Conservation (phyloP, 1,140 invertebrate genomes). For the Cotesia vestalis region DNA sequence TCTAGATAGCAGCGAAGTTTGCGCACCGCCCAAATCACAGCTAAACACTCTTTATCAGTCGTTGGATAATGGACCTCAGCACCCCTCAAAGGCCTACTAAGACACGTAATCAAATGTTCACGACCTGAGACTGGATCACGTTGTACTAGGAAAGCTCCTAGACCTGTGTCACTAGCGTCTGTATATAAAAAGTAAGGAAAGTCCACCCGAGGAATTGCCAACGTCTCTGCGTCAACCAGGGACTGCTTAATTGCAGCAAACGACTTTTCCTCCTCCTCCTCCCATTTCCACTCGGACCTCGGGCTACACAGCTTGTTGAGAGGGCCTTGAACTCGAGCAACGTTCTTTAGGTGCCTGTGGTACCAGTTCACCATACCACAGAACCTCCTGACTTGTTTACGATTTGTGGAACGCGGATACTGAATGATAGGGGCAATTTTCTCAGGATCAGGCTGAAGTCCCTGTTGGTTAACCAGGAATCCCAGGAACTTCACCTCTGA, state of each 20-base stretch:
- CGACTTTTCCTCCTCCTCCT: conserved; percentile 29
- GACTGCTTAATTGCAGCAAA: no score
- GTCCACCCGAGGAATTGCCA: not conserved
- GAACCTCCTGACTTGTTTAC: conserved; percentile 11
- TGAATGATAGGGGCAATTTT: conserved; percentile 24
- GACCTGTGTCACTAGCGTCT: no score
- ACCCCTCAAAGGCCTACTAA: no score
- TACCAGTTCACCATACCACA: conserved; percentile 27
- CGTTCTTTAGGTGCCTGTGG: conserved; percentile 15
- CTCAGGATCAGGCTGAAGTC: conserved; percentile 16
- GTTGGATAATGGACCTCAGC: no score
- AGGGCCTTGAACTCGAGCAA: conserved; percentile 12
- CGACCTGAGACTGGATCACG: no score
- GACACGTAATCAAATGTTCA: no score
- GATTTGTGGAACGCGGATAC: not conserved
- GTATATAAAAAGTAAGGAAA: no score
- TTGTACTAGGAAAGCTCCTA: no score
- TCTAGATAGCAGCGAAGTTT: no score
- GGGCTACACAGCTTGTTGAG: conserved; percentile 13
- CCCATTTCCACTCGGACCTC: conserved; percentile 20
- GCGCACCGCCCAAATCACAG: no score
- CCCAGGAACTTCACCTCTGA: conserved; percentile 23
- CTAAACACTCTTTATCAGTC: no score
- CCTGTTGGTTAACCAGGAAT: conserved; percentile 22
- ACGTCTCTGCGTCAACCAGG: no score